Conservation (phyloP, 1,140 invertebrate species). For the Drosophila asahinai region DNA sequence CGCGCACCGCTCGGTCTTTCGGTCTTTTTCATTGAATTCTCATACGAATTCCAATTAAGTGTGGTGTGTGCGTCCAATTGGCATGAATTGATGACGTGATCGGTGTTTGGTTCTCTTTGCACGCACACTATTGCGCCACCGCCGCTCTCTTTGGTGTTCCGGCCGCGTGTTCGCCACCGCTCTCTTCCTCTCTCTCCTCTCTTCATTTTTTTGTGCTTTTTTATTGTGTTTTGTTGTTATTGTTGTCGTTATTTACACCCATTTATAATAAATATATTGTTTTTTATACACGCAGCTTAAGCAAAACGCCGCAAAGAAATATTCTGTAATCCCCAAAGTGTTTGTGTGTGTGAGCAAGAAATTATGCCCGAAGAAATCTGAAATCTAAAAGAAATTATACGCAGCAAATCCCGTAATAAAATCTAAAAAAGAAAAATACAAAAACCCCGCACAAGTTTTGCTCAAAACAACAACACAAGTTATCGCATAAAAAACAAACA, state of each 20-base stretch:
- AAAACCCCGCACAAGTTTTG: constrained; percentile 57
- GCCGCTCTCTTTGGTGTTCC: constrained; percentile 22
- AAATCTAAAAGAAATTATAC: constrained; percentile 31
- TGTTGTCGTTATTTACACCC: constrained; percentile 25
- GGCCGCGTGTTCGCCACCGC: constrained; percentile 34
- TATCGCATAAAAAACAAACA: constrained; percentile 45
- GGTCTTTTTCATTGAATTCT: constrained; percentile 78
- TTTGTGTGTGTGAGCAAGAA: constrained; percentile 57
- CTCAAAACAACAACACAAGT: constrained; percentile 63
- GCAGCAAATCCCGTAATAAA: constrained; percentile 13
- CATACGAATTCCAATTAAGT: constrained; percentile 83
- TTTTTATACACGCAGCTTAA: constrained; percentile 68
- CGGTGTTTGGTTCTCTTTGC: constrained; percentile 39
- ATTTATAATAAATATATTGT: constrained; percentile 35
- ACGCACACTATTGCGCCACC: constrained; percentile 25
- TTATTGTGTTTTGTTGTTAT: constrained; percentile 53
- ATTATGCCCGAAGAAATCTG: constrained; percentile 51
- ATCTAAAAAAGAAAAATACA: constrained; percentile 41
- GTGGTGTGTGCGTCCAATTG: constrained; percentile 80
- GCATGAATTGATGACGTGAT: constrained; percentile 83
- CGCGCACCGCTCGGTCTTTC: constrained; percentile 40
- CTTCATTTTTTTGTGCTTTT: constrained; percentile 47
- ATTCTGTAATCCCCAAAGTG: constrained; percentile 20
- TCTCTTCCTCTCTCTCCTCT: constrained; percentile 26
- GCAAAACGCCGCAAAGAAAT: constrained; percentile 63